Evolutionary conservation across 2,797 vertebrate genomes (phyloP), one percentile per base, ranked within the genome.

Genomic region (Pogonophryne albipinna): DNA sequence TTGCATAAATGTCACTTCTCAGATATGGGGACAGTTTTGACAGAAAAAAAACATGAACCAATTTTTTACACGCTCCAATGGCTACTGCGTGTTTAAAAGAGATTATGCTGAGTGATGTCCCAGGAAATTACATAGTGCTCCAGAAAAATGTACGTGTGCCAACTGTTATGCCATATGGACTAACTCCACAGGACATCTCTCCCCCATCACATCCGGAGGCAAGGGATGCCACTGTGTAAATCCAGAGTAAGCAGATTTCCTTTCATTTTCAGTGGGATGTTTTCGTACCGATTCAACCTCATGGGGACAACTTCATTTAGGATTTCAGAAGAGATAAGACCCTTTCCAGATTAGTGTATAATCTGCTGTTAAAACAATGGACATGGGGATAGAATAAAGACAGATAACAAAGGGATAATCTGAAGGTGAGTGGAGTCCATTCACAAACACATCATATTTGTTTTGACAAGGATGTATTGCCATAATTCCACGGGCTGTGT

Each of bases 141-240:
- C 72, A 83, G 41, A 67, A 78, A 83, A 80, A 86, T 85, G 80
- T 86, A 91, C 71, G 85, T 85, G 87, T 85, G 78, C 91, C 92
- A 94, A 92, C 90, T 93, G 92, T 84, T 83, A 72, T 78, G 88
- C 93, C 94, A 95, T 94, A 94, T 94, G 94, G 93, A 80, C 85
- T 4, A 74, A 78, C 86, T 83, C 88, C 78, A 78, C 88, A 62
- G 91, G 90, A 85, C 76, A 83, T 55, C 78, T 19, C 55, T 23
- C 68, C 71, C 64, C 72, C 56, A 73, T 76, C 80, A 81, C 79
- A 73, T 74, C 66, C 17, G 68, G 58, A 57, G 80, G 84, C 59
- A 13, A 81, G 80, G 68, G 75, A 86, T 64, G 75, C 76, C 72
- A 71, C 76, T 16, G 49, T 80, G 31, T 87, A 82, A 87, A 38